Percentiles rank a stretch among this genome's conserved stretches.
phyloP scores from a whole-genome alignment of 2,797 vertebrate genomes.

The Microcaecilia unicolor region DNA sequence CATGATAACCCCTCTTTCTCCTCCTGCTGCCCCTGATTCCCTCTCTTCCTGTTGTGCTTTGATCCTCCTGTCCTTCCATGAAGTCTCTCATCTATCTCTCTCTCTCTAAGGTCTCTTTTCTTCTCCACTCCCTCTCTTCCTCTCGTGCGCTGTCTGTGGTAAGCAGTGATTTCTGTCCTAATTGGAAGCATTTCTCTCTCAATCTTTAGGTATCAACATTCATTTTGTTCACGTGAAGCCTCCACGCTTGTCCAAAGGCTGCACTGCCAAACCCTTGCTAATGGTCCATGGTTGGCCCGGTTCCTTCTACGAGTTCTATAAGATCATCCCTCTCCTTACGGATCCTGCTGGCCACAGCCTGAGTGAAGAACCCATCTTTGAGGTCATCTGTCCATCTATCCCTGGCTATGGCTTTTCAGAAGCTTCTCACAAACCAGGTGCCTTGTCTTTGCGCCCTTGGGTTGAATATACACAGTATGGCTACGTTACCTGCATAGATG shows the following conservation, averaged over 20 bases:
- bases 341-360: slow-evolving; percentile 46
- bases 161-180: too few relatives aligned
- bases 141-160: too few relatives aligned
- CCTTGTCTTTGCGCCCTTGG: fast-evolving
- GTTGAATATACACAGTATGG: too few relatives aligned
- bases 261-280: slow-evolving; percentile 42
- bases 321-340: slow-evolving; percentile 55
- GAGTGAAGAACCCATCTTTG: slow-evolving; percentile 36
- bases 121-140: too few relatives aligned
- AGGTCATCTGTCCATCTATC: slow-evolving; percentile 63
- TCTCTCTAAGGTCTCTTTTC: too few relatives aligned
- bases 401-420: slow-evolving; percentile 64
- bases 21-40: too few relatives aligned
- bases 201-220: slow-evolving; percentile 52
- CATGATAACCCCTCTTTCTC: too few relatives aligned
- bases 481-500: too few relatives aligned
- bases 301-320: slow-evolving; percentile 62
- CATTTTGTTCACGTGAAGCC: slow-evolving; percentile 60
- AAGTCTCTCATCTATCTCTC: too few relatives aligned
- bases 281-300: slow-evolving; percentile 67
- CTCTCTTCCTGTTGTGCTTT: too few relatives aligned
- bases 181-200: too few relatives aligned
- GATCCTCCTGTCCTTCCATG: too few relatives aligned
- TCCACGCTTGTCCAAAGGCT: slow-evolving; percentile 17
- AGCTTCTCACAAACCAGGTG: slow-evolving; percentile 60